A percentile compares a stretch with the other conserved stretches of the same genome.
These are phyloP conservation scores for Pinctada fucata DNA, from an alignment of 2,888 invertebrate genomes.

Conservation along the genomic window DNA sequence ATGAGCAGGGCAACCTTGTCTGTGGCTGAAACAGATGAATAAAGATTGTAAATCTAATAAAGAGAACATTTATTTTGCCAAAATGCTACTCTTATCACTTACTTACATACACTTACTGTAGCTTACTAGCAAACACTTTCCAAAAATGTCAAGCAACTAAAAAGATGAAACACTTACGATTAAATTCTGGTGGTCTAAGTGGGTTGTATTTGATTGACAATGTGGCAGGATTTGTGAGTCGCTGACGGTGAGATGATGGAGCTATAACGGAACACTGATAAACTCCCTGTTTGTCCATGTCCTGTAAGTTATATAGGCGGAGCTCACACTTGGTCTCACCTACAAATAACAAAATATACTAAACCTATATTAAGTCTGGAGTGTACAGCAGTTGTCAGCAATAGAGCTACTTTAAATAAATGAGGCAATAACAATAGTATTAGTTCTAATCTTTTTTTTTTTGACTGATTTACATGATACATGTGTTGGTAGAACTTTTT, in stretches of 20 bases:
- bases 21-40: slow-evolving; percentile 63
- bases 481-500: not conserved
- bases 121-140: too few relatives aligned
- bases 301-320: slow-evolving; percentile 53
- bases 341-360: slow-evolving; percentile 15
- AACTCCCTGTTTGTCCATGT: slow-evolving; percentile 46
- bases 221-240: slow-evolving; percentile 31
- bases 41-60: not conserved
- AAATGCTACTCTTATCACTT: too few relatives aligned
- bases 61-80: too few relatives aligned
- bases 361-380: slow-evolving; percentile 17
- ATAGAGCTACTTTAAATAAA: too few relatives aligned
- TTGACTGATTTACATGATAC: not conserved
- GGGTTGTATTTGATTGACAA: slow-evolving; percentile 31
- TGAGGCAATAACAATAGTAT: too few relatives aligned
- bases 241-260: slow-evolving; percentile 5
- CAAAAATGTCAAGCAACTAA: too few relatives aligned
- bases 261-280: slow-evolving; percentile 57
- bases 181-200: slow-evolving; percentile 29
- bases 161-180: slow-evolving; percentile 21
- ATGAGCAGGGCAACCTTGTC: slow-evolving; percentile 78
- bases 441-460: too few relatives aligned
- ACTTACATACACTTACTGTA: too few relatives aligned
- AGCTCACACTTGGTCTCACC: slow-evolving; percentile 49
- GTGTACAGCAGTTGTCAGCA: too few relatives aligned